These are phyloP conservation scores for Amphiprion ocellaris DNA, from an alignment of 2,113 vertebrate genomes.

Conservation along the genomic window DNA sequence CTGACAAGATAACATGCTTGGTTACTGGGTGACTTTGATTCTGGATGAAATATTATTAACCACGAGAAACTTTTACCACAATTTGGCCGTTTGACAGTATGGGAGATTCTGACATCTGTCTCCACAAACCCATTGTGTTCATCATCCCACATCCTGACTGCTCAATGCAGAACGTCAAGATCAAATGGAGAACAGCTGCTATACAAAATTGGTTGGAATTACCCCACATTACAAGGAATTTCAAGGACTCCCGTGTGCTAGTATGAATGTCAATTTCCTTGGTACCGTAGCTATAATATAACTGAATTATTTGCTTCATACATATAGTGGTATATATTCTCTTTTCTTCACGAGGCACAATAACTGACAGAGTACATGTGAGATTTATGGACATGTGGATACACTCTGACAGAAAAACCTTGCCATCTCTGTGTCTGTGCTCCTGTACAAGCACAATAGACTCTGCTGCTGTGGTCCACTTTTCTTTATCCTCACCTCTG, in stretches of 20 bases:
- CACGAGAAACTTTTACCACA: not conserved
- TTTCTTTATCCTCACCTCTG: slow-evolving; percentile 2
- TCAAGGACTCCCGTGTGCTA: not conserved
- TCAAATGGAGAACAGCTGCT: slow-evolving; percentile 19
- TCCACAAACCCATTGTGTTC: not conserved
- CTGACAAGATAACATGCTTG: slow-evolving; percentile 1
- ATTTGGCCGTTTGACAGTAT: not conserved
- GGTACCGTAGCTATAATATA: not conserved
- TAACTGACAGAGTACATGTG: not conserved
- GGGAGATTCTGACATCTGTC: slow-evolving; percentile 16
- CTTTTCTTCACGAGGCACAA: not conserved
- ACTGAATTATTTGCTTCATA: not conserved
- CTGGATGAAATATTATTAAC: not conserved
- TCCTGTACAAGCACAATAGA: not conserved
- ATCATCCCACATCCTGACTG: not conserved
- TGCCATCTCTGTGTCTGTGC: not conserved
- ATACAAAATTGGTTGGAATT: slow-evolving; percentile 15
- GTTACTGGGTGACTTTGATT: slow-evolving; percentile 16
- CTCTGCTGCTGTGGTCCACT: not conserved
- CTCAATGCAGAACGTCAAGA: slow-evolving; percentile 4
- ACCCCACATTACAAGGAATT: not conserved
- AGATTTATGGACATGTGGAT: slow-evolving; percentile 1
- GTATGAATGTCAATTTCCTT: not conserved
- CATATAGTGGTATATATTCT: not conserved
- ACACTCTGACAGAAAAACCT: not conserved